Conservation (phyloP, 1,140 invertebrate genomes). For the Paramacrobiotus metropolitanus region DNA sequence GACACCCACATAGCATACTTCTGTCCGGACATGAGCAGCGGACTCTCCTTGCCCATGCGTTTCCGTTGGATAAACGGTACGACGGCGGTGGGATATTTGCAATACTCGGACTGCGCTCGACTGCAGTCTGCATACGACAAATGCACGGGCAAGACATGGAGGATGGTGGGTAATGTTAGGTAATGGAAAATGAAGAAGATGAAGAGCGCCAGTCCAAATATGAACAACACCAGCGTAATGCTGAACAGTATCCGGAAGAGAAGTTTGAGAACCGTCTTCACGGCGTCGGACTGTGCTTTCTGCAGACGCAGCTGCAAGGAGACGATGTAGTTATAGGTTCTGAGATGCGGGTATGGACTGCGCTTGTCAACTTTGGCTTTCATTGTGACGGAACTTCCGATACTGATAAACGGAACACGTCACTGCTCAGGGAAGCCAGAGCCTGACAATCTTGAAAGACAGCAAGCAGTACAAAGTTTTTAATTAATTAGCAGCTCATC, state of each 20-base stretch:
- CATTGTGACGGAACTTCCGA: too few species aligned
- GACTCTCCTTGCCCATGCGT: neutral
- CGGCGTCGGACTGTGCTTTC: neutral
- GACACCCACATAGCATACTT: neutral
- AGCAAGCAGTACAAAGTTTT: too few species aligned
- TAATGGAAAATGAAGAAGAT: neutral
- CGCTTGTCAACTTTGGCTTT: too few species aligned
- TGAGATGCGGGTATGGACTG: too few species aligned
- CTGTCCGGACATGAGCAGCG: neutral
- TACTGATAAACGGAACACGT: too few species aligned
- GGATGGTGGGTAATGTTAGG: neutral
- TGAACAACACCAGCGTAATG: neutral
- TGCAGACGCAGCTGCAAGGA: neutral
- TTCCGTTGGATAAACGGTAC: neutral
- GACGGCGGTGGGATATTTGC: neutral
- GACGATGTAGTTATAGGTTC: neutral
- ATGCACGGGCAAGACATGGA: neutral
- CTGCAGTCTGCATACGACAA: neutral
- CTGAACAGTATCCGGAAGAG: neutral
- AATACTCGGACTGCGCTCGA: neutral
- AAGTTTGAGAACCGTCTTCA: neutral
- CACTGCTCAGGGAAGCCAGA: too few species aligned
- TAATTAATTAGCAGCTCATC: too few species aligned
- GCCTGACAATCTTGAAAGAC: too few species aligned
- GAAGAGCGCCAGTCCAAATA: neutral